Percentiles rank a stretch among this genome's conserved stretches.
Conservation (phyloP, 2,113 vertebrate genomes). For the Proteles cristata region DNA sequence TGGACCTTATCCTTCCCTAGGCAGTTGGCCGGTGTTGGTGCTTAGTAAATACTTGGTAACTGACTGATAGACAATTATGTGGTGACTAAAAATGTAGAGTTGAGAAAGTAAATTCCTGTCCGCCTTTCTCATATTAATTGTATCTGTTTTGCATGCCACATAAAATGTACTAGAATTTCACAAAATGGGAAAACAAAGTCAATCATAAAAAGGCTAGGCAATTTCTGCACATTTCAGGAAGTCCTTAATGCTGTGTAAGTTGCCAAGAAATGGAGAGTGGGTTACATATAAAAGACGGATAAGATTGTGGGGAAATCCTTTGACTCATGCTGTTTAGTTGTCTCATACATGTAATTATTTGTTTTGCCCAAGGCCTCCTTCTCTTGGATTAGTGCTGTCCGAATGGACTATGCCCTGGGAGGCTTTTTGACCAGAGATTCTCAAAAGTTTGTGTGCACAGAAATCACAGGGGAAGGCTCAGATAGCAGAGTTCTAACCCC, state of each 20-base stretch:
- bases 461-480: not conserved
- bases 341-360: not conserved
- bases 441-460: not conserved
- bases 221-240: not conserved
- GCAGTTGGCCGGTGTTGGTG: not conserved
- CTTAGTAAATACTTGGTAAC: not conserved
- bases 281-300: not conserved
- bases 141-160: not conserved
- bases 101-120: not conserved
- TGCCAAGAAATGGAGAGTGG: not conserved
- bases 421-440: not conserved
- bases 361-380: not conserved
- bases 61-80: not conserved
- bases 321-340: not conserved
- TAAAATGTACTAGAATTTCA: not conserved
- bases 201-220: not conserved
- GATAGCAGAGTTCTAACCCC: not conserved
- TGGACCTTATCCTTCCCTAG: not conserved
- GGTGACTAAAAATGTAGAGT: not conserved
- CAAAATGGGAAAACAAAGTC: not conserved
- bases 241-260: not conserved
- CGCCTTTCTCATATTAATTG: not conserved
- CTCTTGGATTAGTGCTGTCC: not conserved
- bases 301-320: not conserved
- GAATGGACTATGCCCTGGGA: not conserved